phyloP scores from a whole-genome alignment of 2,888 invertebrate species.

The Gastrophysa polygoni region DNA sequence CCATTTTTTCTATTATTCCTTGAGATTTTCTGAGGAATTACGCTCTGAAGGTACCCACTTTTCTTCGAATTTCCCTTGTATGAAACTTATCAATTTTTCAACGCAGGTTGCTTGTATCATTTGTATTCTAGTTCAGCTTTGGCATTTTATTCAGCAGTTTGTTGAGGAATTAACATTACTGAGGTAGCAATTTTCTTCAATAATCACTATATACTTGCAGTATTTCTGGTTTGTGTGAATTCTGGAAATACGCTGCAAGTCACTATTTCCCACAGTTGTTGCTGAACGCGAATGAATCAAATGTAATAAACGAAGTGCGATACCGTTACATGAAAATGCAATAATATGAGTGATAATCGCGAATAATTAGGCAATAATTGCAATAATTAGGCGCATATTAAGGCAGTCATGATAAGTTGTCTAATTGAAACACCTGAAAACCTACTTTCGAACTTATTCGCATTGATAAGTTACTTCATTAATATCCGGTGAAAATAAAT shows the following conservation, averaged over 20 bases:
- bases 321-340: constrained; percentile 2
- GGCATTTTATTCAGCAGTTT: too few species aligned
- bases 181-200: background rate
- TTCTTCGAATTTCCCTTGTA: too few species aligned
- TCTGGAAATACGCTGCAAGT: too few species aligned
- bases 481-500: background rate
- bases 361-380: too few species aligned
- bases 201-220: constrained; percentile 2
- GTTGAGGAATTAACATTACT: too few species aligned
- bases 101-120: too few species aligned
- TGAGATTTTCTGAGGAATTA: too few species aligned
- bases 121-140: too few species aligned
- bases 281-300: background rate
- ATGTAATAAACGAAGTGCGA: background rate
- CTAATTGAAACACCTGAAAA: background rate
- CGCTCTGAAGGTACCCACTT: too few species aligned
- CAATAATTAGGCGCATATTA: background rate
- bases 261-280: background rate
- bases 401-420: constrained; percentile 5
- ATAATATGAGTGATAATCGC: constrained; percentile 1
- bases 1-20: too few species aligned
- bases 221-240: too few species aligned
- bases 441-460: constrained; percentile 10
- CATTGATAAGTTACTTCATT: background rate
- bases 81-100: too few species aligned